These are phyloP conservation scores for Pseudachorutes palmiensis DNA, from an alignment of 1,140 invertebrate species.

Conservation along the genomic window DNA sequence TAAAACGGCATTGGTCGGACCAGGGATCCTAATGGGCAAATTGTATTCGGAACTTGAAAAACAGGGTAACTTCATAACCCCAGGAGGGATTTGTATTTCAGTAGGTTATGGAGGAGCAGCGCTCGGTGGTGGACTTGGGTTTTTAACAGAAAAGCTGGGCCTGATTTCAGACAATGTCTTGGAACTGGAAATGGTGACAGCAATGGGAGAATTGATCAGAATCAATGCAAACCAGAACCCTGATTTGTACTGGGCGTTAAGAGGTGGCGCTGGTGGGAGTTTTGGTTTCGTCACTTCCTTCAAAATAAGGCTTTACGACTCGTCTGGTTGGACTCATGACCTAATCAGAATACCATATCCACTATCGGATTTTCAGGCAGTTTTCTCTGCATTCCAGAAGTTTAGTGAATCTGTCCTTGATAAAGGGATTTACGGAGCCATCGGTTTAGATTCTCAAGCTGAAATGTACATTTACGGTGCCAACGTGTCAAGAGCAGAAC, in stretches of 20 bases:
- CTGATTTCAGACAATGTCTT: slow-evolving; percentile 5
- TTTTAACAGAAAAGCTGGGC: background rate
- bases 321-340: background rate
- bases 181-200: slow-evolving; percentile 1
- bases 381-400: background rate
- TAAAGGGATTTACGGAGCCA: background rate
- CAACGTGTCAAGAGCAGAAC: background rate
- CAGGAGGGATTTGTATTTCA: background rate
- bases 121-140: background rate
- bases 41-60: background rate
- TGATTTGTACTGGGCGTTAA: slow-evolving; percentile 4
- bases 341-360: background rate
- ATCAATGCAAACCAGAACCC: background rate
- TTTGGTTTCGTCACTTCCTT: background rate
- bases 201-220: background rate
- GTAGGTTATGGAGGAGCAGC: background rate
- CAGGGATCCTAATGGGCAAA: background rate
- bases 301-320: background rate
- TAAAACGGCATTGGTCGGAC: background rate
- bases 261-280: slow-evolving; percentile 6
- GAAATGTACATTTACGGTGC: background rate
- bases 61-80: background rate
- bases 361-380: background rate
- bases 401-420: background rate
- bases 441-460: background rate